Base-by-base conservation (phyloP, 2,113 vertebrate genomes). In the Mugil cephalus region DNA sequence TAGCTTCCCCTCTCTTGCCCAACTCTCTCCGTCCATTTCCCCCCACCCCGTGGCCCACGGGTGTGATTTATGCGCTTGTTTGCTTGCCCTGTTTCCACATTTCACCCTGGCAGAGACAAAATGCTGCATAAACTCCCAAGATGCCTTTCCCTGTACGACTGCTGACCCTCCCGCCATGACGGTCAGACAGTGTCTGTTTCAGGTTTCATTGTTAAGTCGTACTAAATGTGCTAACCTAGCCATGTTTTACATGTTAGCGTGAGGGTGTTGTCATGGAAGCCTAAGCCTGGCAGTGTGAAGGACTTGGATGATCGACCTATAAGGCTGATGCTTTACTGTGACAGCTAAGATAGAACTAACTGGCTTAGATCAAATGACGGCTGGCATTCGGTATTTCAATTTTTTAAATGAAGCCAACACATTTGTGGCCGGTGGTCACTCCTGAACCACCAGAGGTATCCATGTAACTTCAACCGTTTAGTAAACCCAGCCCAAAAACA, bases 1-100 rank as follows among this genome's bases (percentile, higher is more conserved):
- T 46, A 17, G 4, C 54, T 62, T 53, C 48, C 45, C 11, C 1
- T 73, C 63, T 62, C 60, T 43, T 51, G 39, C 77, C 56, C 53
- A 66, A 52, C 65, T 67, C 62, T 72, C 66, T 19, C 36, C 24
- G 13, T 58, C n/a, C 47, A 15, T 81, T 83, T 83, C 60, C 72
- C 61, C 39, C 54, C 24, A 30, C 24, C 24, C 54, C 61, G 83
- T 15, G 56, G 64, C 74, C 66, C 47, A 51, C 64, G 55, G 59
- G 43, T 78, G 62, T 82, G 82, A 88, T 88, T 88, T 88, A 82
- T 35, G 0, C 48, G 15, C 63, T 69, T 69, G 55, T 82, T 84
- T 79, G 38, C 63, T 70, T 35, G 45, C 56, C 64, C 63, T 46
- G 53, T 74, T 90, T 84, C 65, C 79, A 82, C 8, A 12, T 74